phyloP scores from a whole-genome alignment of 2,113 vertebrate genomes.

The Papio anubis region DNA sequence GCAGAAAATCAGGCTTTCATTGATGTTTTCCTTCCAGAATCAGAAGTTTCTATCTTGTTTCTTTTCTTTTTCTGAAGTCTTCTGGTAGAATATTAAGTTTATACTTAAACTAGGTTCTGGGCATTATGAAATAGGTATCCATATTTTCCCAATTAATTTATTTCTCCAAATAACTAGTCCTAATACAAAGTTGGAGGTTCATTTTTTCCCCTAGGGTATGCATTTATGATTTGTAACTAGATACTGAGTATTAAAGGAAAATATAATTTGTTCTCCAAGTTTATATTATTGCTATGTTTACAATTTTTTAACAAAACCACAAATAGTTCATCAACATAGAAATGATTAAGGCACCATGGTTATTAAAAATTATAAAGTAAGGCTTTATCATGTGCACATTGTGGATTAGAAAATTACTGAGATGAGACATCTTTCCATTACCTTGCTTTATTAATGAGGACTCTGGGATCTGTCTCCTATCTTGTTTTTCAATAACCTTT shows the following conservation, averaged over 20 bases:
- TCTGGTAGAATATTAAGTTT: neutral
- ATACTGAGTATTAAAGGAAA: neutral
- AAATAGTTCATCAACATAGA: slow-evolving; percentile 10
- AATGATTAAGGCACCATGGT: neutral
- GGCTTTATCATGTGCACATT: neutral
- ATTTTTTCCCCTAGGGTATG: neutral
- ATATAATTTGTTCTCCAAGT: neutral
- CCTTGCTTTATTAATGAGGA: neutral
- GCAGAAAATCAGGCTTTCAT: slow-evolving; percentile 97
- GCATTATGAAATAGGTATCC: neutral
- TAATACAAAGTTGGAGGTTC: neutral
- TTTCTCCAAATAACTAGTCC: slow-evolving; percentile 13
- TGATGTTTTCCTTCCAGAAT: slow-evolving; percentile 93
- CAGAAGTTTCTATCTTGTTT: slow-evolving; percentile 94
- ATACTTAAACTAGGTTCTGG: neutral
- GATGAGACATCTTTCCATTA: neutral
- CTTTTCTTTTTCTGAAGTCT: neutral
- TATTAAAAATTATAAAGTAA: slow-evolving; percentile 36
- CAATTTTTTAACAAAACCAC: slow-evolving; percentile 48
- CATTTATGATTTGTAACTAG: neutral
- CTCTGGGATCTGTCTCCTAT: neutral
- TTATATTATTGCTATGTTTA: neutral
- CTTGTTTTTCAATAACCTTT: slow-evolving; percentile 72
- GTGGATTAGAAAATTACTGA: neutral
- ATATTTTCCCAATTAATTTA: neutral